Base-by-base conservation (phyloP, 2,888 invertebrate species). In the Corythucha ciliata region DNA sequence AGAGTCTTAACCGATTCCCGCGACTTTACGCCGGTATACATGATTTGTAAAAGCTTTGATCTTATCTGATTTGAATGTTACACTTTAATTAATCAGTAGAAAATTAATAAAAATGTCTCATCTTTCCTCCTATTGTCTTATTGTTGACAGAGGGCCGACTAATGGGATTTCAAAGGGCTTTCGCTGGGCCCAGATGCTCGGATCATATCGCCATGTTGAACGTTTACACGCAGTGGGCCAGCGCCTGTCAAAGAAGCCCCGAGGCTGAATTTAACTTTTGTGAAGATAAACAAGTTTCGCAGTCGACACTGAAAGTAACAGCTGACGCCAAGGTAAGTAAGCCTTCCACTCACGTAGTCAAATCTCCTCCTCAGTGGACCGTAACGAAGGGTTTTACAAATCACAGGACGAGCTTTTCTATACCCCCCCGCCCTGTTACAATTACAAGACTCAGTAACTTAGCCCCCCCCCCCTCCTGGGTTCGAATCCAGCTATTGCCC, bases 171-270 rank as follows among this genome's bases (percentile, higher is more conserved):
- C 96, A 97, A 68, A 79, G 86, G 53, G 82, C 83, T 24, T 75
- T 97, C 57, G 83, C 88, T 3, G 96, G 94, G 0, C 81, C 80
- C 48, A 74, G 91, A 40, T 85, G 80, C 63, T 93, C 93, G 4
- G 98, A 98, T 69, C 97, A 97, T 66, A 82, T 96, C 14, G 94
- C 96, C 4, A 83, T 94, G 81, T 72, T 97, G 21, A 87, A 89
- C 60, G 94, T 89, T 7, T 91, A 87, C 65, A 88, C 93, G 71
- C 67, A 70, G 33, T 79, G 76, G 74, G 72, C 73, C 56, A 71
- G 73, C 32, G 71, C 72, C 5, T 66, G 70, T 59, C 64, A 68
- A 53, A 74, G 75, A 10, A 76, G 76, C 53, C 62, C 69, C 53
- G 79, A 80, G 0, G 81, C 82, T 0, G 94, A 93, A 66, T 68